Conservation (phyloP, 2,797 vertebrate genomes). For the Argyrosomus regius region DNA sequence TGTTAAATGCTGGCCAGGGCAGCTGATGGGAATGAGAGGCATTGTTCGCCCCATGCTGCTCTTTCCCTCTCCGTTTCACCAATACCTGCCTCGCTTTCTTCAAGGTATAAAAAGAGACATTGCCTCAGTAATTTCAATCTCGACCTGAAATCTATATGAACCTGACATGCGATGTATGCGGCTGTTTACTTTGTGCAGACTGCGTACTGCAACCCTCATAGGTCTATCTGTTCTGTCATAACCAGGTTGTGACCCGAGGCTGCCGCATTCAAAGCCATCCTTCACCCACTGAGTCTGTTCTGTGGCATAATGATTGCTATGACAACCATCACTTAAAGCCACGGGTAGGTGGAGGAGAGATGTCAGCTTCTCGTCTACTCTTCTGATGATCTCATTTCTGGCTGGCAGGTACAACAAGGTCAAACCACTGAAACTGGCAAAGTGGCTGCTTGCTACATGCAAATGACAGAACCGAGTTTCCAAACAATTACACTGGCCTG, state of each 20-base stretch:
- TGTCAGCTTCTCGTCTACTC: slow-evolving; percentile 83
- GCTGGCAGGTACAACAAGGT: slow-evolving; percentile 85
- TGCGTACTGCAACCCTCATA: slow-evolving; percentile 60
- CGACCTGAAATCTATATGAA: slow-evolving; percentile 60
- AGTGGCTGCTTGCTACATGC: slow-evolving; percentile 81
- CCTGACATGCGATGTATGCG: slow-evolving; percentile 55
- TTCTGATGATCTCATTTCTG: slow-evolving; percentile 86
- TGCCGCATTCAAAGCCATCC: slow-evolving; percentile 84
- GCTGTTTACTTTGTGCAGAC: slow-evolving; percentile 70
- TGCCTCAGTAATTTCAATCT: slow-evolving; percentile 63
- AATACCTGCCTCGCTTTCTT: slow-evolving; percentile 78
- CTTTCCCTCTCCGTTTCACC: slow-evolving; percentile 68
- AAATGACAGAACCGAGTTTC: slow-evolving; percentile 76
- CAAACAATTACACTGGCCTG: slow-evolving; percentile 78
- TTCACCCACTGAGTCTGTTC: slow-evolving; percentile 83
- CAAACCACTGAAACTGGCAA: slow-evolving; percentile 83
- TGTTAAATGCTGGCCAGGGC: slow-evolving; percentile 87
- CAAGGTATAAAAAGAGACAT: slow-evolving; percentile 62
- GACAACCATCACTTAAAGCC: slow-evolving; percentile 88
- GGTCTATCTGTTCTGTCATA: slow-evolving; percentile 77
- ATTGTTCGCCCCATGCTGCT: slow-evolving; percentile 81
- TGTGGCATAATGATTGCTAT: slow-evolving; percentile 87
- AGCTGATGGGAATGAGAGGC: slow-evolving; percentile 84
- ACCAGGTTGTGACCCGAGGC: slow-evolving; percentile 85
- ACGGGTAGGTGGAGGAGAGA: slow-evolving; percentile 84